Evolutionary conservation across 2,888 invertebrate genomes (phyloP).

Genomic region (Mythimna impura): DNA sequence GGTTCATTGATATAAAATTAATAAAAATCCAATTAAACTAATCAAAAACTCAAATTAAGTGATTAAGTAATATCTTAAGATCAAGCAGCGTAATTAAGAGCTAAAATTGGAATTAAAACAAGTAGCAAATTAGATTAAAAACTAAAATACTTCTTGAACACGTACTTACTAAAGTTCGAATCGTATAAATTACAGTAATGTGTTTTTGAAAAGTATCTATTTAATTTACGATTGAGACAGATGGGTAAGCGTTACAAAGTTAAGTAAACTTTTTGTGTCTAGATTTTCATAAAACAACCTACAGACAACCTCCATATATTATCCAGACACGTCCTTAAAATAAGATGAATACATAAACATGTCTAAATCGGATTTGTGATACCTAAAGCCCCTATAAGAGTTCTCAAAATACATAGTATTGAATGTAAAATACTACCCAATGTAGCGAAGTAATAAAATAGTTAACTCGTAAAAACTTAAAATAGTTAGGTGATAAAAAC

Average conservation of each 20-base stretch:
- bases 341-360: not conserved
- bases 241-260: slow-evolving; percentile 51
- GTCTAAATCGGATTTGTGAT: not conserved
- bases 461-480: slow-evolving; percentile 21
- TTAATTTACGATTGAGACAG: slow-evolving; percentile 52
- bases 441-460: slow-evolving; percentile 22
- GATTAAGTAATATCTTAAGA: not conserved
- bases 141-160: slow-evolving; percentile 29
- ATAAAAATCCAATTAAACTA: too few species aligned
- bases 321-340: not conserved
- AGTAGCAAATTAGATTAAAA: slow-evolving; percentile 17
- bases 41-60: not conserved
- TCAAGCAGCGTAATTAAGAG: slow-evolving; percentile 4
- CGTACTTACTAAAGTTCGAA: slow-evolving; percentile 15
- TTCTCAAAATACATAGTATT: slow-evolving; percentile 7
- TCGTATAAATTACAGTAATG: slow-evolving; percentile 27
- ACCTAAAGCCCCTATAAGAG: not conserved
- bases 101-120: slow-evolving; percentile 14
- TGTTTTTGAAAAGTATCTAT: slow-evolving; percentile 50
- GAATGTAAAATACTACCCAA: not conserved
- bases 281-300: slow-evolving; percentile 60
- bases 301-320: slow-evolving; percentile 45
- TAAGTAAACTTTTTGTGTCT: slow-evolving; percentile 50
- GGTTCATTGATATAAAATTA: too few species aligned
- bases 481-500: slow-evolving; percentile 23